Conservation (phyloP, 2,113 vertebrate species). For the Myanophis thanlyinensis region DNA sequence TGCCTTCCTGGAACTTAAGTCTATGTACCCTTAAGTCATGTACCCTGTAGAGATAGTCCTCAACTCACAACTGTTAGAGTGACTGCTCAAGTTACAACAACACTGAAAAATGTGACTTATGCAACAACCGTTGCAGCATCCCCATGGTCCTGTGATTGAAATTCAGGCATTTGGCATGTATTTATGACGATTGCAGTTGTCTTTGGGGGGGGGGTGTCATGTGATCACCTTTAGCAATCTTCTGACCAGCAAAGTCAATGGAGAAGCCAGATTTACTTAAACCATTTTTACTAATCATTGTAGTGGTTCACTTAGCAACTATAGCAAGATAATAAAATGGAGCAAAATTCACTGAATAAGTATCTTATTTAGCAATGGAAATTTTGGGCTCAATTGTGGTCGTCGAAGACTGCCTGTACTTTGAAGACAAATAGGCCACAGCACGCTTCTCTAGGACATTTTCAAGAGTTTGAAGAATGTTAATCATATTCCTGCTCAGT, state of each 20-base stretch:
- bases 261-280: neutral
- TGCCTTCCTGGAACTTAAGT: neutral
- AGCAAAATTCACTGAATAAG: neutral
- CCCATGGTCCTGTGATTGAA: neutral
- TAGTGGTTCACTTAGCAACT: neutral
- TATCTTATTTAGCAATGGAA: neutral
- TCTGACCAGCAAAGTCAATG: neutral
- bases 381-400: neutral
- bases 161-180: neutral
- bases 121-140: too few species aligned
- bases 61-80: neutral
- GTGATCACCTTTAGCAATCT: neutral
- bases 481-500: neutral
- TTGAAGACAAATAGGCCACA: neutral
- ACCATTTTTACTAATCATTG: neutral
- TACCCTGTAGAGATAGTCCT: neutral
- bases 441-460: neutral
- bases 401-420: neutral
- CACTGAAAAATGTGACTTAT: neutral
- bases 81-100: neutral
- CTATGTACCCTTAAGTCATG: too few species aligned
- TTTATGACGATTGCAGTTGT: neutral
- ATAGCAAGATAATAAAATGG: neutral
- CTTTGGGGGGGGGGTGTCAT: too few species aligned
- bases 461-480: neutral